A percentile compares a stretch with the other conserved stretches of the same genome.
Evolutionary conservation across 2,797 vertebrate genomes (phyloP).

Genomic region (Rhinella marina): DNA sequence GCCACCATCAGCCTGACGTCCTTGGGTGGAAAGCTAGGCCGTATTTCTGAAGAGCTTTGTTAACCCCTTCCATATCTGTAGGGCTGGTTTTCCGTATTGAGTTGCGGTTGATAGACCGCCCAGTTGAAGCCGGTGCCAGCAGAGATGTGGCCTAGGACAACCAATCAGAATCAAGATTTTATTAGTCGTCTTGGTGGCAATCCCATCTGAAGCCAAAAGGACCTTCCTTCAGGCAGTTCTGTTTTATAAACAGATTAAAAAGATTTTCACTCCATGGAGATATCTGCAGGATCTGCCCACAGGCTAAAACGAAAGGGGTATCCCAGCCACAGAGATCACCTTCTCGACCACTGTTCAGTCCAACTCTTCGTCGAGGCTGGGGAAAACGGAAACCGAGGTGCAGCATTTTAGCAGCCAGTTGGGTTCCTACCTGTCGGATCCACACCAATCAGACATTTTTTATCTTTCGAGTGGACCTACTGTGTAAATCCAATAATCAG

Average conservation of each 20-base stretch:
- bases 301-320: not conserved
- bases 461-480: not conserved
- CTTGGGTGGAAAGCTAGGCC: not conserved
- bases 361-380: too few relatives aligned
- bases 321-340: too few relatives aligned
- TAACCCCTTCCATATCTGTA: not conserved
- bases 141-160: not conserved
- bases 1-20: not conserved
- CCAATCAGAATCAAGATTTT: not conserved
- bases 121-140: not conserved
- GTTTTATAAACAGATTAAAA: not conserved
- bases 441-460: not conserved
- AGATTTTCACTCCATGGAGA: too few relatives aligned
- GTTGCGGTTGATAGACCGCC: not conserved
- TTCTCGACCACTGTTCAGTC: too few relatives aligned
- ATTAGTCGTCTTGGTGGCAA: not conserved
- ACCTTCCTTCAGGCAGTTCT: not conserved
- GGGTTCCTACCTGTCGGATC: not conserved
- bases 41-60: not conserved
- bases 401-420: not conserved
- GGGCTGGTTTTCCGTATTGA: not conserved
- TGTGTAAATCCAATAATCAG: not conserved
- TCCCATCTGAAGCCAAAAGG: not conserved
- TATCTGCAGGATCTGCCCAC: not conserved
- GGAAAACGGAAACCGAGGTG: not conserved